Evolutionary conservation across 2,113 vertebrate genomes (phyloP).

Genomic region (Hippocampus guttulatus): DNA sequence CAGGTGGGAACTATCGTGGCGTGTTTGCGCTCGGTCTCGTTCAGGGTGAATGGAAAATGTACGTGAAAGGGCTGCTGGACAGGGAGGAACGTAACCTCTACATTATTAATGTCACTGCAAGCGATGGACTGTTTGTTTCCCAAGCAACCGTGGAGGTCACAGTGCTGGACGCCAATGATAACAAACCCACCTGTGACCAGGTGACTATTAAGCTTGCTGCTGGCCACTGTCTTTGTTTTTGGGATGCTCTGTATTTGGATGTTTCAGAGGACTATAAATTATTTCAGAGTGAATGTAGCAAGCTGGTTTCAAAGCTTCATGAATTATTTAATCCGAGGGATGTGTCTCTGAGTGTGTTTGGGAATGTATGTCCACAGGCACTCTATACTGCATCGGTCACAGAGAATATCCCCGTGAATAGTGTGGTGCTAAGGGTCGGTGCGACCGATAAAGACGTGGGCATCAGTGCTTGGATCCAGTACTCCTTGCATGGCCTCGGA

Average conservation of each 20-base stretch:
- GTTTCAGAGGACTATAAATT: neutral
- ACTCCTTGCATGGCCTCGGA: slow-evolving; percentile 82
- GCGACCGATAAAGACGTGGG: slow-evolving; percentile 88
- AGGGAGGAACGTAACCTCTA: slow-evolving; percentile 87
- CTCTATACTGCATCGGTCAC: slow-evolving; percentile 78
- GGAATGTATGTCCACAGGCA: slow-evolving; percentile 66
- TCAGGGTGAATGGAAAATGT: slow-evolving; percentile 95
- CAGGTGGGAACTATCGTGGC: slow-evolving; percentile 87
- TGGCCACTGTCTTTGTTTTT: neutral
- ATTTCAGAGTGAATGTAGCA: neutral
- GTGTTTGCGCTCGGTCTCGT: slow-evolving; percentile 90
- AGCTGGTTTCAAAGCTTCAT: neutral
- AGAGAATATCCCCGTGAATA: slow-evolving; percentile 84
- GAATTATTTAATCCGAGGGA: neutral
- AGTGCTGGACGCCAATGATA: slow-evolving; percentile 90
- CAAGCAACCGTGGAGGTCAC: slow-evolving; percentile 84
- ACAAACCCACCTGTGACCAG: slow-evolving; percentile 88
- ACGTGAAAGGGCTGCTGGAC: slow-evolving; percentile 88
- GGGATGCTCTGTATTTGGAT: neutral
- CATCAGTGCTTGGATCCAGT: slow-evolving; percentile 82
- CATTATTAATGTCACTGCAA: slow-evolving; percentile 89
- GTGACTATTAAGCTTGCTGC: slow-evolving; percentile 59
- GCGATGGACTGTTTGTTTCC: slow-evolving; percentile 90
- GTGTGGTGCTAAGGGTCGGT: slow-evolving; percentile 79
- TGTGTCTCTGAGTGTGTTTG: slow-evolving; percentile 19